Base-by-base conservation (phyloP, 2,113 vertebrate genomes). In the Chionodraco myersi region DNA sequence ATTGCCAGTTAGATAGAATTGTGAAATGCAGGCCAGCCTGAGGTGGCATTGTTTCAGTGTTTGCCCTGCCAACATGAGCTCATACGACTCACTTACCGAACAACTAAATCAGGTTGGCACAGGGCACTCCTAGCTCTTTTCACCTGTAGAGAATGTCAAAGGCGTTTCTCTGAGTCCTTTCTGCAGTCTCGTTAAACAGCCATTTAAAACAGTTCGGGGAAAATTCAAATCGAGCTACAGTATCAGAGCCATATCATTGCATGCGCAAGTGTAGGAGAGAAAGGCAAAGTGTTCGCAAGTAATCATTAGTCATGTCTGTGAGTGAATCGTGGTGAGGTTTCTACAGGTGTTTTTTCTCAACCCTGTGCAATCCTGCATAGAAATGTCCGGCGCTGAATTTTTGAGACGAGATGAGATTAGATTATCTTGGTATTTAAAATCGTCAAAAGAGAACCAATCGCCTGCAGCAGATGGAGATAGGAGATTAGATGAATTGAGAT, bases 121-220 rank as follows among this genome's bases (percentile, higher is more conserved):
- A 54, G 65, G 71, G 36, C 67, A 60, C 65, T 75, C 47, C 74
- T 78, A 34, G 47, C 60, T 84, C 53, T 62, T 79, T 77, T 89
- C 72, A 82, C 51, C 16, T 61, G 65, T 63, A 48, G 67, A 63
- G 54, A 71, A 84, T 86, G 75, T 65, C 6, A 14, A 72, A 68
- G 77, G 71, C 3, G 68, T 80, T 18, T 10, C 47, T 60, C 11
- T 21, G 13, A 4, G 1, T 34, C 14, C 26, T 65, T 26, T 84
- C 65, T 67, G 62, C 41, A 14, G 34, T 53, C 47, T 63, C 57
- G 13, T 75, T 49, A 67, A 81, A 66, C 57, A 76, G 63, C 21
- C 15, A 64, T 72, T 75, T 36, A 41, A 11, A 30, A 30, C 30
- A 30, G 30, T 30, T 30, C 30, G 30, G 3, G 1, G 8, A 8